Conservation (phyloP, 1,140 invertebrate genomes). For the Tigriopus japonicus region DNA sequence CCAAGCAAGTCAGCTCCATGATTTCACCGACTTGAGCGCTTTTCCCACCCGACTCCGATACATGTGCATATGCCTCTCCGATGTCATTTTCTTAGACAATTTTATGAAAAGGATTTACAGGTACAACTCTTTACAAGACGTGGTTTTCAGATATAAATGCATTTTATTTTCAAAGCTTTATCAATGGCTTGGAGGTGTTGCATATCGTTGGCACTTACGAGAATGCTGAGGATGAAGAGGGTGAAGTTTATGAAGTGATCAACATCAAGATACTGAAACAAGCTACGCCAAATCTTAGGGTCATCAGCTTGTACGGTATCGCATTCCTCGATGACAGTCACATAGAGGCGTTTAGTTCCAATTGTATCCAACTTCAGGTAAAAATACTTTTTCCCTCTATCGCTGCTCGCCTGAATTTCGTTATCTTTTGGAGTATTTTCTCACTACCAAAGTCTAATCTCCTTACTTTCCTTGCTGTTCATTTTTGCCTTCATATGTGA, state of each 20-base stretch:
- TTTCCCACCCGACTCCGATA: constrained; percentile 4
- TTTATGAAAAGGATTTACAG: constrained; percentile 89
- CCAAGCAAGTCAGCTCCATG: constrained; percentile 95
- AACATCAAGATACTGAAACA: constrained; percentile 97
- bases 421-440: too few species aligned
- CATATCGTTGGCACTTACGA: constrained; percentile 98
- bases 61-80: constrained; percentile 5
- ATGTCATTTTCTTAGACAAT: constrained; percentile 93
- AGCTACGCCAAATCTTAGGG: constrained; percentile 78
- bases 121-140: background rate
- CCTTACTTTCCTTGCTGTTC: too few species aligned
- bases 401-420: too few species aligned
- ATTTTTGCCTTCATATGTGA: too few species aligned
- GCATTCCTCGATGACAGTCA: constrained; percentile 97
- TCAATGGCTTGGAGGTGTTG: constrained; percentile 93
- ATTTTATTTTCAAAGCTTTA: constrained; percentile 54
- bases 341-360: constrained; percentile 90
- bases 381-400: too few species aligned
- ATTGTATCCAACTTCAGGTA: constrained; percentile 47
- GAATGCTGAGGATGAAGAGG: constrained; percentile 94
- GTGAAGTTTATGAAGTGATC: constrained; percentile 98
- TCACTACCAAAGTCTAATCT: too few species aligned
- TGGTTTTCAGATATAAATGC: background rate
- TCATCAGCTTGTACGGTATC: constrained; percentile 91
- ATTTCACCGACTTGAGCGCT: constrained; percentile 87